These are phyloP conservation scores for Rhabdomys dilectus DNA, from an alignment of 2,113 vertebrate genomes.

Conservation along the genomic window DNA sequence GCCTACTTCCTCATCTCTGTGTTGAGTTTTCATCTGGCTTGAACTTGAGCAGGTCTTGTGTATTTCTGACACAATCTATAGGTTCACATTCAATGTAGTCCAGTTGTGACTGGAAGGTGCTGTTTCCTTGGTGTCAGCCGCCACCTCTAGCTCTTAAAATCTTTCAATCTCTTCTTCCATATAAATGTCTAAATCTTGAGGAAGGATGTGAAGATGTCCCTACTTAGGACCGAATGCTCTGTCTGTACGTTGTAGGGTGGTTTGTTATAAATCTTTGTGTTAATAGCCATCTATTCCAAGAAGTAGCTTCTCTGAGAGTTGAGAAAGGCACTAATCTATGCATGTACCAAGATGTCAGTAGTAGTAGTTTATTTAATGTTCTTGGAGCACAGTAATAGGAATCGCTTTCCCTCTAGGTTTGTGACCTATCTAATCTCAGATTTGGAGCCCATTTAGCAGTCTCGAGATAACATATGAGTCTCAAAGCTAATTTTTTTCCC, in stretches of 20 bases:
- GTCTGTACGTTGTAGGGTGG: background rate
- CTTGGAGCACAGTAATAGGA: background rate
- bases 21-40: background rate
- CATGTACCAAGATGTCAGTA: background rate
- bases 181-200: background rate
- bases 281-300: background rate
- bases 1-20: background rate
- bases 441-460: background rate
- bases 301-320: background rate
- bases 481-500: background rate
- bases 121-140: background rate
- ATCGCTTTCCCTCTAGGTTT: background rate
- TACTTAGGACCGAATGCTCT: background rate
- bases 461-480: background rate
- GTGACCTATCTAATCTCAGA: background rate
- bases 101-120: background rate
- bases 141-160: background rate
- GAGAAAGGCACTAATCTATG: background rate
- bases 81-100: background rate
- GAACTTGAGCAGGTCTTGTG: background rate
- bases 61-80: background rate
- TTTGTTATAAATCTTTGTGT: background rate
- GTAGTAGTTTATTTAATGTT: background rate
- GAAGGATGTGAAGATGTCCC: background rate
- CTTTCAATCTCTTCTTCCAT: background rate